Evolutionary conservation across 2,888 invertebrate genomes (phyloP).

Genomic region (Cosmia pyralina): DNA sequence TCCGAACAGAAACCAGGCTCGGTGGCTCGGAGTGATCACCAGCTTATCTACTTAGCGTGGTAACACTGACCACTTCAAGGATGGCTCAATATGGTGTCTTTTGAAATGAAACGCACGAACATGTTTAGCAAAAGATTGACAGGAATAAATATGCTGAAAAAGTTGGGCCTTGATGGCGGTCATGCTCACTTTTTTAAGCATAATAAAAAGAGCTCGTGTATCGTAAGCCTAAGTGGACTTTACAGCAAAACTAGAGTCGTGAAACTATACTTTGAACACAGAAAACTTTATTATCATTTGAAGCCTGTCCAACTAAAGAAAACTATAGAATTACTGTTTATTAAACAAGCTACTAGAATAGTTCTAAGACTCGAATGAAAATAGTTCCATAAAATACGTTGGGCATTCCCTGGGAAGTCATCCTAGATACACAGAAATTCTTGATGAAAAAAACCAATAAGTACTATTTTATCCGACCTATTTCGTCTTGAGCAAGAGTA

Average conservation of each 20-base stretch:
- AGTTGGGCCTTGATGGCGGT: too few species aligned
- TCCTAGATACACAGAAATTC: not conserved
- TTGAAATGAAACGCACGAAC: too few species aligned
- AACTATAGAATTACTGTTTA: slow-evolving; percentile 6
- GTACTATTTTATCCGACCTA: too few species aligned
- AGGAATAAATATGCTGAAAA: too few species aligned
- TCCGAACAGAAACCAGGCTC: too few species aligned
- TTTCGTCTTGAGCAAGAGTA: too few species aligned
- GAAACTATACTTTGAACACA: slow-evolving; percentile 34
- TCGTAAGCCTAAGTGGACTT: slow-evolving; percentile 10
- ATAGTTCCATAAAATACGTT: too few species aligned
- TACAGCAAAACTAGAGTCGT: slow-evolving; percentile 33
- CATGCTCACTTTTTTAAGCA: not conserved
- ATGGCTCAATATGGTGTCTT: not conserved
- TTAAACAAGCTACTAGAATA: not conserved
- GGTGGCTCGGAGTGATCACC: too few species aligned
- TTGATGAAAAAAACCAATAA: not conserved
- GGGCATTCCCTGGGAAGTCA: too few species aligned
- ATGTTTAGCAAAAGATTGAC: too few species aligned
- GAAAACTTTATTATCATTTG: slow-evolving; percentile 33
- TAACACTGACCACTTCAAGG: not conserved
- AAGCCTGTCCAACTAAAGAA: slow-evolving; percentile 27
- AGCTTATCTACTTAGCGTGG: too few species aligned
- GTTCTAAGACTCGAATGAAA: too few species aligned
- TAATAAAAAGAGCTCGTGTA: not conserved